Conservation (phyloP, 2,113 vertebrate genomes). For the Petromus typicus region DNA sequence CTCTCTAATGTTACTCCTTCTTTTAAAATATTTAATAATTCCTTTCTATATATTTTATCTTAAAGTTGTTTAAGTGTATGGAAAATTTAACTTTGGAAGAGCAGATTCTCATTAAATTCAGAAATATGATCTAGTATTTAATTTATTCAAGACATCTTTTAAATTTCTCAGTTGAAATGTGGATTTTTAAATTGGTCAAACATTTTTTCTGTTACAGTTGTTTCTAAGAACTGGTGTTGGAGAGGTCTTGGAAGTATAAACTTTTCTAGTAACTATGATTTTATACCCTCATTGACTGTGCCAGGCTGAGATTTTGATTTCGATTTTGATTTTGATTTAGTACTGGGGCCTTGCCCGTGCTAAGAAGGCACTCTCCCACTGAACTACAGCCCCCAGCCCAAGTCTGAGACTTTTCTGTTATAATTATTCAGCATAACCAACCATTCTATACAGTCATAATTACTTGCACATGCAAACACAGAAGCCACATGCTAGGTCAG, state of each 20-base stretch:
- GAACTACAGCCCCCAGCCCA: background rate
- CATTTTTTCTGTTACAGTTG: background rate
- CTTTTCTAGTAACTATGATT: background rate
- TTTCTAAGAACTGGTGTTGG: background rate
- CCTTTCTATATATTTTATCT: background rate
- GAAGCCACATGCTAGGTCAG: background rate
- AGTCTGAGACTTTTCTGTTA: background rate
- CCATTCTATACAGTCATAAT: background rate
- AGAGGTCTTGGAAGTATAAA: background rate
- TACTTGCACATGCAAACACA: background rate
- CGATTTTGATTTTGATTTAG: background rate
- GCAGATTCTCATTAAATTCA: background rate
- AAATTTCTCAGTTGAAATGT: background rate
- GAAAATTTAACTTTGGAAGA: background rate
- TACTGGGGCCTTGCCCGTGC: background rate
- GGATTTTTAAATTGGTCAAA: background rate
- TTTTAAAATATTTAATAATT: background rate
- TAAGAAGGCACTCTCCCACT: background rate
- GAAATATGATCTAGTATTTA: background rate
- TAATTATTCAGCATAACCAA: background rate
- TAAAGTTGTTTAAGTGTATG: background rate
- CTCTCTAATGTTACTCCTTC: background rate
- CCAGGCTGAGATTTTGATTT: background rate
- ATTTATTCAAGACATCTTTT: background rate
- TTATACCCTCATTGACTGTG: background rate